A percentile compares a stretch with the other conserved stretches of the same genome.
phyloP scores from a whole-genome alignment of 2,113 vertebrate species.

The Recurvirostra avosetta region DNA sequence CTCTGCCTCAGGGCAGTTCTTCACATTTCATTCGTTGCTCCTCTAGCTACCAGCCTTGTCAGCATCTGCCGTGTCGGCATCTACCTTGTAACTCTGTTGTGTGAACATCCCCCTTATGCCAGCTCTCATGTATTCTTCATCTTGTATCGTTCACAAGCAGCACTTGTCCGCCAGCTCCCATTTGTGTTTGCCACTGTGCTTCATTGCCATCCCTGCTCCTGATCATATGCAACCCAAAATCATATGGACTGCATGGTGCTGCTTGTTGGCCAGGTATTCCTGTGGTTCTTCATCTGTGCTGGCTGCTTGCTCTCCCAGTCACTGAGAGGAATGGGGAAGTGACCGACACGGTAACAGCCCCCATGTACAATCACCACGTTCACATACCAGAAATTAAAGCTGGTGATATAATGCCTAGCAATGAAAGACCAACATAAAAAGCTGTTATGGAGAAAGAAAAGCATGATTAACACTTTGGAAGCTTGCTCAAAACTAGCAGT shows the following conservation, averaged over 20 bases:
- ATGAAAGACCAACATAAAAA: background rate
- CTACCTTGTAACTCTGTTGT: background rate
- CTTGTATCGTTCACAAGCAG: background rate
- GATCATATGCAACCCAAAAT: background rate
- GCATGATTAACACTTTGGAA: background rate
- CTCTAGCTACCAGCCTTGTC: background rate
- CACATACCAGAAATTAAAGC: background rate
- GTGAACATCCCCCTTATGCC: accelerated
- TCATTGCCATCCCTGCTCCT: background rate
- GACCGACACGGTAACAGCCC: background rate
- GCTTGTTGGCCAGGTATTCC: background rate
- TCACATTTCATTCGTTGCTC: background rate
- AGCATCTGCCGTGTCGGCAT: background rate
- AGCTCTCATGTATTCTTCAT: background rate
- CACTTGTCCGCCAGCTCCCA: background rate
- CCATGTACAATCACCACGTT: accelerated
- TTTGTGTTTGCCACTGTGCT: background rate
- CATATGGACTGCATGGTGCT: background rate
- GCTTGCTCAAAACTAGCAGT: background rate
- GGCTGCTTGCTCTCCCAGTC: background rate
- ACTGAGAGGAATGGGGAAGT: background rate
- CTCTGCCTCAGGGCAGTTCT: background rate
- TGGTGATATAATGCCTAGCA: background rate
- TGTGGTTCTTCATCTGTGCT: background rate
- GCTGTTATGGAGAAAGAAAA: background rate